Base-by-base conservation (phyloP, 2,888 invertebrate genomes). In the Anoplius nigerrimus region DNA sequence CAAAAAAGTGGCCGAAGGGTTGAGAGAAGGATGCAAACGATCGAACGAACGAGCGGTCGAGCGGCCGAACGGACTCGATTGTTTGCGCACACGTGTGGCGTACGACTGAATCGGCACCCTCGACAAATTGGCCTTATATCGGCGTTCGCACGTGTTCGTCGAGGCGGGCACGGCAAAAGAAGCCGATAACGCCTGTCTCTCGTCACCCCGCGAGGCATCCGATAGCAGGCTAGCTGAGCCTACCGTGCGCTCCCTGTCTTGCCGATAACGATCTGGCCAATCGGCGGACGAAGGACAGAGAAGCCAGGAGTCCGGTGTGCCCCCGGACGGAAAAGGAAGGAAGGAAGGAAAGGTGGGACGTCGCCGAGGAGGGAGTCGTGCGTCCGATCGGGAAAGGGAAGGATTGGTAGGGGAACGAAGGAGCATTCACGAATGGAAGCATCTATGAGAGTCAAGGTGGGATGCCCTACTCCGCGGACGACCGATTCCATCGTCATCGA, bases 101-200 rank as follows among this genome's bases (percentile, higher is more conserved):
- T 69, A 27, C 79, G 75, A 87, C 87, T 87, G 84, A 82, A 80
- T 78, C 81, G 72, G 72, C 72, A 79, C 73, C 79, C 77, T 72
- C 70, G 55, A 68, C 74, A 76, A 82, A 75, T 82, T 80, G 82
- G 80, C 83, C 76, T 87, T 87, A 85, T 86, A 86, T 84, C 74
- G 22, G 45, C 64, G 53, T 56, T 65, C 56, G 70, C 70, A 71
- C 74, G 66, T 78, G 69, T 77, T 45, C 65, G 71, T 46, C 52
- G 56, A 42, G 43, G 66, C 55, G 57, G 42, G 52, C 53, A 59
- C 53, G 59, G 68, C n/a, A 65, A 64, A 64, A 58, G 22, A 24
- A 48, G 48, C 53, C 56, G 27, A n/a, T 21, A 67, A 65, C 64
- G 45, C 11, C 11, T 34, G 34, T 48, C 42, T 6, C n/a, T 48